Base-by-base conservation (phyloP, 2,797 vertebrate species). In the Artibeus lituratus region DNA sequence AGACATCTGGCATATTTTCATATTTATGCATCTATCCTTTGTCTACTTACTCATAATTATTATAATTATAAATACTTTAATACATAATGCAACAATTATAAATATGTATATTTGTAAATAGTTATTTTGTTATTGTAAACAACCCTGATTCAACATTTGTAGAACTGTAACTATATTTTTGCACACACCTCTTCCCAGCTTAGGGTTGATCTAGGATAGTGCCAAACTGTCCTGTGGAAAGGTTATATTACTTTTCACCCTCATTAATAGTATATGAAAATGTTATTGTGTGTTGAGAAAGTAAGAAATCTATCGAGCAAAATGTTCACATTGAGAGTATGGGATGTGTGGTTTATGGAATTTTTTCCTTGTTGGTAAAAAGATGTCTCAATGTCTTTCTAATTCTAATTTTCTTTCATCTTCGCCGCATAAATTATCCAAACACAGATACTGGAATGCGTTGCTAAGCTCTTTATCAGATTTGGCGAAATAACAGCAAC, bases 401-500 rank as follows among this genome's bases (percentile, higher is more conserved):
- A 76, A 42, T 94, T 74, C 86, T 78, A 82, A 92, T 92, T 92
- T 72, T 96, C 84, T 83, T 88, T 70, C n/a, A 72, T 93, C 39
- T 77, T 87, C 7, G 67, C 47, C 39, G 69, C 49, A 94, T 96
- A 85, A 95, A 96, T 97, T 86, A 94, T 65, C 80, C 65, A 29
- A 94, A 94, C 59, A 86, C 65, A 91, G 87, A 96, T 72, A 87
- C 72, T 24, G 37, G 87, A 91, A 89, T 59, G 62, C 1, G 0
- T 73, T 39, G 74, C 87, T 84, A 78, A 89, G 72, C 70, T 81
- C 94, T 67, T 93, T 65, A 95, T 95, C 70, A 89, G 94, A 84
- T 91, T 18, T 62, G 3, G 83, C 70, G 35, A 81, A 47, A 69
- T 47, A 74, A 77, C n/a, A 83, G 39, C 65, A 77, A 59, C 73